Conservation (phyloP, 2,888 invertebrate genomes). For the Apamea crenata region DNA sequence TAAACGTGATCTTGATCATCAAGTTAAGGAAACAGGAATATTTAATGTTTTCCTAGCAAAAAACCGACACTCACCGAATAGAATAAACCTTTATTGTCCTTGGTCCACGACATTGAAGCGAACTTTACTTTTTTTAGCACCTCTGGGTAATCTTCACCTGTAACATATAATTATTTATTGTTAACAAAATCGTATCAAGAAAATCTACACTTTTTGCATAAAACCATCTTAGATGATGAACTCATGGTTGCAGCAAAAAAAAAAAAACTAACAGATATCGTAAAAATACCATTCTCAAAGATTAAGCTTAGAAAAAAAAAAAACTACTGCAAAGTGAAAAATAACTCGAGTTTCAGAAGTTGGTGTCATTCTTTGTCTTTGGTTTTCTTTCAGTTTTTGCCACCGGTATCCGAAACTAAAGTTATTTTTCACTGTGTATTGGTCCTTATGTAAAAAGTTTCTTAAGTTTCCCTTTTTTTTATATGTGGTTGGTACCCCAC, state of each 20-base stretch:
- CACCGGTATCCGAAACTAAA: neutral
- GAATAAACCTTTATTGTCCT: constrained; percentile 98
- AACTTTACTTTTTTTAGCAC: constrained; percentile 97
- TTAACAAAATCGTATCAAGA: neutral
- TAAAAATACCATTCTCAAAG: constrained; percentile 7
- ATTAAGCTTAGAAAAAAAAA: neutral
- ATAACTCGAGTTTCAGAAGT: neutral
- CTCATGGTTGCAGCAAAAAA: neutral
- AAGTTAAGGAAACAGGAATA: constrained; percentile 47
- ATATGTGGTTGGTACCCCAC: neutral
- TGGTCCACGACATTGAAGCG: constrained; percentile 97
- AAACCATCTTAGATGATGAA: neutral
- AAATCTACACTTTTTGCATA: neutral
- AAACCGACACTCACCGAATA: constrained; percentile 92
- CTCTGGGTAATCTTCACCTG: constrained; percentile 96
- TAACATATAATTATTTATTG: constrained; percentile 45
- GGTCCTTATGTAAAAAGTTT: too few species aligned
- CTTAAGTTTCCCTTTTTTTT: neutral
- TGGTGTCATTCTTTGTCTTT: neutral
- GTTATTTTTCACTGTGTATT: neutral
- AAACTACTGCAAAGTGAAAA: neutral
- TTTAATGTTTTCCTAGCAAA: constrained; percentile 1
- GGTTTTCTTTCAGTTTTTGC: neutral
- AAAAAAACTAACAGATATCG: neutral
- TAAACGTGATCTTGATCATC: constrained; percentile 35